These are phyloP conservation scores for Recurvirostra avosetta DNA, from an alignment of 2,113 vertebrate genomes.

Conservation along the genomic window DNA sequence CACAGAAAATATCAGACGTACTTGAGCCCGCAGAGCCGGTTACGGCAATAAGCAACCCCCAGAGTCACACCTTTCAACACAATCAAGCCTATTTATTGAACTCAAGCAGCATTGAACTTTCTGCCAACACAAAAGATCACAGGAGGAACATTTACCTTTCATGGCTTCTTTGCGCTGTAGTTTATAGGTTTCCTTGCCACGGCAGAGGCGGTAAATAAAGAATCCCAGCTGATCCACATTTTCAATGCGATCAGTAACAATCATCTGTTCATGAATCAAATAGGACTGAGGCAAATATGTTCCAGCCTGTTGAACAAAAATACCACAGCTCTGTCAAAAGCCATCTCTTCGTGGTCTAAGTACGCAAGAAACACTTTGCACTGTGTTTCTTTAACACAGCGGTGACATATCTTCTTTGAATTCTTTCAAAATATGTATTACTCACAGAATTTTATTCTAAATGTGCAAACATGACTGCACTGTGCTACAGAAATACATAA, in stretches of 20 bases:
- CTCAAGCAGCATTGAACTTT: neutral
- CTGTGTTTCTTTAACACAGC: neutral
- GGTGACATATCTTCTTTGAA: neutral
- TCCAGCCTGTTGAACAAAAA: constrained; percentile 79
- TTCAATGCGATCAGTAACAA: constrained; percentile 93
- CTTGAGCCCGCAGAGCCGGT: neutral
- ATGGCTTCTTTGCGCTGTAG: constrained; percentile 86
- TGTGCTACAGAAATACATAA: neutral
- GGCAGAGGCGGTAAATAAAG: constrained; percentile 90
- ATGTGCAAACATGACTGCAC: neutral
- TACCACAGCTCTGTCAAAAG: neutral
- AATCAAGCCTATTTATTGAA: neutral
- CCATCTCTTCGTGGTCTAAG: neutral
- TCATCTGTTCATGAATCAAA: constrained; percentile 94
- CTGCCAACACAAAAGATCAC: neutral
- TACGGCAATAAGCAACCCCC: neutral
- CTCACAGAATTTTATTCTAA: neutral
- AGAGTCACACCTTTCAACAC: neutral
- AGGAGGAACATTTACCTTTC: constrained; percentile 71
- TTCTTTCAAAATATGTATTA: neutral
- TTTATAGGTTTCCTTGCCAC: constrained; percentile 88
- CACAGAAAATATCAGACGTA: neutral
- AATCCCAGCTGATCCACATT: constrained; percentile 85
- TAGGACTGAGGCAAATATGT: constrained; percentile 94
- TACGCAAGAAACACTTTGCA: neutral